These are phyloP conservation scores for Macrobrachium rosenbergii DNA, from an alignment of 1,140 invertebrate genomes.

Conservation along the genomic window DNA sequence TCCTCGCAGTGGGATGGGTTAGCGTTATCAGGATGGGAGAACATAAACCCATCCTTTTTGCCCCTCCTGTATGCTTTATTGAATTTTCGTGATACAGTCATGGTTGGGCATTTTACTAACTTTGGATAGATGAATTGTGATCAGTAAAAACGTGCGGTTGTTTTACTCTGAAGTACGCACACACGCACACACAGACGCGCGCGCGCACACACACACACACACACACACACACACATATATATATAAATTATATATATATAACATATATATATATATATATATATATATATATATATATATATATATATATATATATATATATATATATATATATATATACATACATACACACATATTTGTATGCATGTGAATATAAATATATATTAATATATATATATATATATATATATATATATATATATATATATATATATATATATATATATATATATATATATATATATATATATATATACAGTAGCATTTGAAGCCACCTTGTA, in stretches of 20 bases:
- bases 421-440: conserved; percentile 12
- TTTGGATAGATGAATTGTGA: not conserved
- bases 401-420: conserved; percentile 18
- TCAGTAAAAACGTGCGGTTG: no score
- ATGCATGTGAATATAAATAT: not conserved
- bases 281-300: conserved; percentile 7
- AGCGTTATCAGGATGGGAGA: no score
- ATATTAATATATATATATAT: not conserved
- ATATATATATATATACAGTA: not conserved
- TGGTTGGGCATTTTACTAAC: no score
- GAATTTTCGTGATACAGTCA: no score
- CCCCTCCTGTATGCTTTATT: no score
- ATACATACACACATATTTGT: not conserved
- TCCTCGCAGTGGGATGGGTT: no score
- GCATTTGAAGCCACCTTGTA: no score
- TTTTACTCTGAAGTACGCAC: not conserved
- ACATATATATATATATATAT: conserved; percentile 18
- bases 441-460: conserved; percentile 6
- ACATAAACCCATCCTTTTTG: no score
- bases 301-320: conserved; percentile 22
- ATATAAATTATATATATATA: conserved; percentile 11
- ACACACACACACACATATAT: no score
- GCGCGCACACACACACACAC: no score
- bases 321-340: conserved; percentile 19
- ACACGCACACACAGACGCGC: not conserved